These are phyloP conservation scores for Oscheius sp. DNA, from an alignment of 2,888 invertebrate species.

Conservation along the genomic window DNA sequence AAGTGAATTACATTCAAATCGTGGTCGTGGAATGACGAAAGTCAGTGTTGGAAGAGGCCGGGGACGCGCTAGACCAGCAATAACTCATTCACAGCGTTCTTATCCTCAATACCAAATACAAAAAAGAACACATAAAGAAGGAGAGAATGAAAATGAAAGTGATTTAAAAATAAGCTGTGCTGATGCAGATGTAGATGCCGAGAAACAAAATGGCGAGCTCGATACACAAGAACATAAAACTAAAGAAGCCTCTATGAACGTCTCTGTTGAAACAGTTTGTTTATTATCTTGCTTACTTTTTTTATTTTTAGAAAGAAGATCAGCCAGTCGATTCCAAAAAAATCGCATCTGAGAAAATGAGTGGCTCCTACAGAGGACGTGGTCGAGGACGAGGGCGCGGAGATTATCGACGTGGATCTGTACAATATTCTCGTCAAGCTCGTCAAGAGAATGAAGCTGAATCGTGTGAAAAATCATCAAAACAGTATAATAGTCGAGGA, in stretches of 20 bases:
- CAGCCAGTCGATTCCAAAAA: too few species aligned
- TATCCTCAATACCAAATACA: slow-evolving; percentile 36
- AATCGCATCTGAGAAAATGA: too few species aligned
- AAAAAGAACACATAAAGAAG: slow-evolving; percentile 10
- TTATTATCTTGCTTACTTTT: neutral
- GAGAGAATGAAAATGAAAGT: neutral
- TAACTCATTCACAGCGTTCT: slow-evolving; percentile 1
- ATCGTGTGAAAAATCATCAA: neutral
- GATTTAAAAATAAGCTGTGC: neutral
- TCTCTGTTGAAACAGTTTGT: neutral
- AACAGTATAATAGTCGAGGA: neutral
- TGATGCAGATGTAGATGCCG: neutral
- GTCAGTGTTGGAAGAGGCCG: slow-evolving; percentile 15
- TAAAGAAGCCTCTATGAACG: too few species aligned
- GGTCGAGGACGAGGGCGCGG: slow-evolving; percentile 20
- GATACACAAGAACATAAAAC: too few species aligned
- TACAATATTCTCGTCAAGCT: neutral
- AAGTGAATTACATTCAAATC: neutral
- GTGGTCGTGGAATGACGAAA: neutral
- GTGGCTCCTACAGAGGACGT: slow-evolving; percentile 1
- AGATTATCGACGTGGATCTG: neutral
- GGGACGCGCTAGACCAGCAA: slow-evolving; percentile 10
- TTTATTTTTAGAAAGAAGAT: neutral
- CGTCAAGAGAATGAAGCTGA: slow-evolving; percentile 33
- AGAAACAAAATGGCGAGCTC: neutral